A percentile compares a stretch with the other conserved stretches of the same genome.
phyloP scores from a whole-genome alignment of 2,888 invertebrate genomes.

The Pyralis farinalis region DNA sequence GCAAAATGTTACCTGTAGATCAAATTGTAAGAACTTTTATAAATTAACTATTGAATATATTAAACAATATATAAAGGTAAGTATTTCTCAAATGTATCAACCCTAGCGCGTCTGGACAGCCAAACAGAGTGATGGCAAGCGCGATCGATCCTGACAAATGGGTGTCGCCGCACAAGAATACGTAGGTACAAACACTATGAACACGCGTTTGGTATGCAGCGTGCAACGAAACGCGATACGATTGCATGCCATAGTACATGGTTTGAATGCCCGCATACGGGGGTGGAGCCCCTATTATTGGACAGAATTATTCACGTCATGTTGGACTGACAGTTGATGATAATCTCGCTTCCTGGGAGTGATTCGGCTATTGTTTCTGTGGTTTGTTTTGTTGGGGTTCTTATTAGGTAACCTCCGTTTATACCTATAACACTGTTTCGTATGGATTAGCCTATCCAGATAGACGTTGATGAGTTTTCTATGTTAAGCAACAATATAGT shows the following conservation, averaged over 20 bases:
- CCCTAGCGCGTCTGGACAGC: slow-evolving; percentile 28
- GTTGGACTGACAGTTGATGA: slow-evolving; percentile 52
- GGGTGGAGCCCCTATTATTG: slow-evolving; percentile 60
- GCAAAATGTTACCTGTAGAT: too few relatives aligned
- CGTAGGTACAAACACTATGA: slow-evolving; percentile 11
- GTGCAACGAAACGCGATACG: slow-evolving; percentile 51
- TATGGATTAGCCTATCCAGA: too few relatives aligned
- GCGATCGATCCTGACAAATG: slow-evolving; percentile 72
- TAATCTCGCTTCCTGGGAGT: slow-evolving; percentile 58
- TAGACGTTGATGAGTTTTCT: too few relatives aligned
- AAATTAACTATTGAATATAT: too few relatives aligned
- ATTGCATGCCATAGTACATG: slow-evolving; percentile 66
- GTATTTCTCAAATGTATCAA: not conserved
- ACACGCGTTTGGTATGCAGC: slow-evolving; percentile 53
- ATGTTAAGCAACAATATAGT: too few relatives aligned
- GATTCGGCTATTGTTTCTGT: slow-evolving; percentile 31
- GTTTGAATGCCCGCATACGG: slow-evolving; percentile 59
- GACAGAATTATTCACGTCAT: slow-evolving; percentile 60
- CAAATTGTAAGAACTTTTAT: too few relatives aligned
- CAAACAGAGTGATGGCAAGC: slow-evolving; percentile 38
- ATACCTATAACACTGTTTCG: too few relatives aligned
- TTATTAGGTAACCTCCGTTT: not conserved
- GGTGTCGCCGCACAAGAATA: slow-evolving; percentile 48
- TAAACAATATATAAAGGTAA: too few relatives aligned
- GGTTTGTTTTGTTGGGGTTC: slow-evolving; percentile 7